These are phyloP conservation scores for Ornithoptera alexandrae DNA, from an alignment of 2,888 invertebrate genomes.

Conservation along the genomic window DNA sequence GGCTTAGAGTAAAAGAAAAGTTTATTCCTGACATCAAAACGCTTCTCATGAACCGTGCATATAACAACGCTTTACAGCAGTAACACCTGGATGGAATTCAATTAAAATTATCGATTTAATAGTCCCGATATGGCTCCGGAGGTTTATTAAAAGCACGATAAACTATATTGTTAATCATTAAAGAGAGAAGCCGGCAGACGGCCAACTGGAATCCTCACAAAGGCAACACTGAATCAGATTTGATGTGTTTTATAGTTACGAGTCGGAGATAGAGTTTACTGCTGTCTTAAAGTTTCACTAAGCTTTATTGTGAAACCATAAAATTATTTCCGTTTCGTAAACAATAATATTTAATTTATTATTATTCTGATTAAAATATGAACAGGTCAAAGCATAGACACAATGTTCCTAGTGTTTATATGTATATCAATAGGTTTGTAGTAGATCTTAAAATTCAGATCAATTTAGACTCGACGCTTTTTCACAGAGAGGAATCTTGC, in stretches of 20 bases:
- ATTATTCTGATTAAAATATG: not conserved
- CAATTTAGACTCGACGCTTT: not conserved
- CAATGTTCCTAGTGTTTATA: not conserved
- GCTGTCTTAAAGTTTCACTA: conserved; percentile 43
- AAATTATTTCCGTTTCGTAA: conserved; percentile 22
- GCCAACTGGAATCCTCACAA: conserved; percentile 58
- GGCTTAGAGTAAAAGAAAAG: not conserved
- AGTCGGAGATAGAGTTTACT: conserved; percentile 60
- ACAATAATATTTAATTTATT: conserved; percentile 6
- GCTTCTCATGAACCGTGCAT: conserved; percentile 14
- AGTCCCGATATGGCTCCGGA: conserved; percentile 46
- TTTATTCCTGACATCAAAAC: not conserved
- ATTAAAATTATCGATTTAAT: conserved; percentile 67
- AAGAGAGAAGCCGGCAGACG: conserved; percentile 48
- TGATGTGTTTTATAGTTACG: conserved; percentile 67
- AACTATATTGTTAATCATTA: conserved; percentile 53
- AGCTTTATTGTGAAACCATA: conserved; percentile 20
- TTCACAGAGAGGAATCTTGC: not conserved
- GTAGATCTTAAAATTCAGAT: not conserved
- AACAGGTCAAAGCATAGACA: not conserved
- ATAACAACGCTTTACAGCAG: conserved; percentile 47
- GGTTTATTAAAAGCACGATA: conserved; percentile 65
- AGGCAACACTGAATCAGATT: conserved; percentile 65
- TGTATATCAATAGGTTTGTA: not conserved
- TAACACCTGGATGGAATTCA: conserved; percentile 64